Conservation (phyloP, 1,140 invertebrate species). For the Camponotus floridanus region DNA sequence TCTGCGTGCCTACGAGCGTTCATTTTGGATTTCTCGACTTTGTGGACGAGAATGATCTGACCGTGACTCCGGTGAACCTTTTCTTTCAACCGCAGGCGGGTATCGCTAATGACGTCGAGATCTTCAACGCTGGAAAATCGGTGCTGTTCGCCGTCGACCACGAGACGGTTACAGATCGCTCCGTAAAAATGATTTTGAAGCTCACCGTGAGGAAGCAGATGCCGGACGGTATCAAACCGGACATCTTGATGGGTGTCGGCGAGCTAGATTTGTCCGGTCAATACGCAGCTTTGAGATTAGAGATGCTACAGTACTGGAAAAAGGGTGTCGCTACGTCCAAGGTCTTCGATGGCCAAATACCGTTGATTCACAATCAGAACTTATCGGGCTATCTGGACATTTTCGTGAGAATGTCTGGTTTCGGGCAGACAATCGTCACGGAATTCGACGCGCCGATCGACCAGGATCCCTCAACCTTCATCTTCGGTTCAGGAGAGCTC, state of each 20-base stretch:
- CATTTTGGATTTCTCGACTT: conserved; percentile 79
- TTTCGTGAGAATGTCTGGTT: conserved; percentile 78
- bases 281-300: conserved; percentile 79
- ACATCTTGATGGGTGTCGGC: conserved; percentile 77
- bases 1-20: conserved; percentile 81
- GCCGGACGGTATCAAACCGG: conserved; percentile 72
- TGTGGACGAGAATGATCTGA: conserved; percentile 69
- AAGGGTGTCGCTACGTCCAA: conserved; percentile 70
- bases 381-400: conserved; percentile 70
- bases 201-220: conserved; percentile 79
- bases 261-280: conserved; percentile 79
- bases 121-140: conserved; percentile 79
- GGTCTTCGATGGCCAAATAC: conserved; percentile 77
- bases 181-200: conserved; percentile 73
- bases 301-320: conserved; percentile 77
- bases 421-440: conserved; percentile 79
- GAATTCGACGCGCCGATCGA: conserved; percentile 74
- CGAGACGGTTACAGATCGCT: conserved; percentile 52
- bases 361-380: conserved; percentile 69
- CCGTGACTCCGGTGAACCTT: conserved; percentile 78
- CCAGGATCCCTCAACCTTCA: conserved; percentile 28
- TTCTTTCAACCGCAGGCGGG: conserved; percentile 76
- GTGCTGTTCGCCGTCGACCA: conserved; percentile 80
- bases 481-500: conserved; percentile 75
- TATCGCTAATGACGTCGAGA: conserved; percentile 74